Evolutionary conservation across 2,113 vertebrate genomes (phyloP), one percentile per base, ranked within the genome.

Genomic region (Helogale parvula): DNA sequence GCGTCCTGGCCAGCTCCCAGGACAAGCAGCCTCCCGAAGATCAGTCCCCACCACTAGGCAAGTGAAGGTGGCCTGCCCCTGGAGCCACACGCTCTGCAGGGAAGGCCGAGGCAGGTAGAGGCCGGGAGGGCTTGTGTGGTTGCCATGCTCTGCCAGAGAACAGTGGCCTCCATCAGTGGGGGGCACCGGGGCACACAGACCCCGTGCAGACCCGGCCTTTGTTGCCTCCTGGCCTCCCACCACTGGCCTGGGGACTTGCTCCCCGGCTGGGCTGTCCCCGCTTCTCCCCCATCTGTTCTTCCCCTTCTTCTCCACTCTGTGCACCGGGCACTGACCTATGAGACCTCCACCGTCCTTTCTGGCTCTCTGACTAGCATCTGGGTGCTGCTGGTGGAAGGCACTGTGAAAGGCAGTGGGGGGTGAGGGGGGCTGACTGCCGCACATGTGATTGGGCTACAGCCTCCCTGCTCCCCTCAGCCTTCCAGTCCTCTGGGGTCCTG

Each of bases 381-480:
- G 2, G 52, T 25, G 65, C 14, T 33, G n/a, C 11, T 7, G 4
- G 23, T 23, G 21, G 19, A 7, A 1, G 1, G 17, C 14, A 7
- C 57, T 82, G 8, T 0, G 29, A 14, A 23, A 35, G 33, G 15
- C 29, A 16, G 16, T 17, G 0, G 4, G 17, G 41, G 65, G 29
- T 35, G 41, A 38, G 69, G 31, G 12, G 50, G 50, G 50, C 1
- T 9, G 21, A 38, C 3, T 17, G 27, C 3, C 2, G 71, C n/a
- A 31, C 27, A 8, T 4, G 0, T 0, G 23, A 66, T 19, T 0
- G 3, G 81, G 1, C 12, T 0, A 5, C 52, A 19, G 19, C 13
- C 54, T 50, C n/a, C 45, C 12, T 1, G 3, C 19, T 4, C 5
- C 25, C 15, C 21, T 5, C 15, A 60, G 54, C 41, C 81, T 69